Percentiles rank a stretch among this genome's conserved stretches.
Conservation (phyloP, 2,888 invertebrate genomes). For the Lycocerus yunnanus region DNA sequence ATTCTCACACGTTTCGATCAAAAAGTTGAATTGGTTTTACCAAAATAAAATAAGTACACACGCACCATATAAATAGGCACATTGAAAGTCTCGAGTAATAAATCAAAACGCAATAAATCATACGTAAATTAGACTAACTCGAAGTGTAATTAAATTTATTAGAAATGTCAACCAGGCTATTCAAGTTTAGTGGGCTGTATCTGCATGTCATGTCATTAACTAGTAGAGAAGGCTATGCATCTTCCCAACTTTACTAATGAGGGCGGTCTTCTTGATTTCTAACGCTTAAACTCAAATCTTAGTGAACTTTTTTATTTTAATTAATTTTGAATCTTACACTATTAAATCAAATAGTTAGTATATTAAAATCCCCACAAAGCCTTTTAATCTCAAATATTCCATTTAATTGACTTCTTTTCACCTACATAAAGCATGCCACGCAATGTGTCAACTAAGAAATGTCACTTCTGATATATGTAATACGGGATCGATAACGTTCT, state of each 20-base stretch:
- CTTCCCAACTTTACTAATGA: slow-evolving; percentile 43
- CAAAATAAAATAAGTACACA: slow-evolving; percentile 18
- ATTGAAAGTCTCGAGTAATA: slow-evolving; percentile 31
- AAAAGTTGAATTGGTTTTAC: background rate
- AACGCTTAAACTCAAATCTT: slow-evolving; percentile 15
- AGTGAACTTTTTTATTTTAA: background rate
- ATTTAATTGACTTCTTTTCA: background rate
- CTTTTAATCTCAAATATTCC: background rate
- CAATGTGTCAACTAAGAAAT: background rate
- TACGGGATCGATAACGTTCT: background rate
- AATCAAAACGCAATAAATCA: slow-evolving; percentile 45
- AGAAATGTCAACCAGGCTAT: slow-evolving; percentile 42
- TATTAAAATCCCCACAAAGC: background rate
- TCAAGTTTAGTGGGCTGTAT: slow-evolving; percentile 42
- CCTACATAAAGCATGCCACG: background rate
- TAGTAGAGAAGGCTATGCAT: slow-evolving; percentile 41
- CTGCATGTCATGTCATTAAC: slow-evolving; percentile 45
- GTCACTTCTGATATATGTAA: background rate
- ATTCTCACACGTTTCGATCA: slow-evolving; percentile 21
- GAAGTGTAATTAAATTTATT: slow-evolving; percentile 46
- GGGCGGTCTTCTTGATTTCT: slow-evolving; percentile 40
- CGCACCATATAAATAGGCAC: background rate
- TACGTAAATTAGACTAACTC: slow-evolving; percentile 38
- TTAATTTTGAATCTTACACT: background rate
- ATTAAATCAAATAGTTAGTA: background rate